phyloP scores from a whole-genome alignment of 2,797 vertebrate species.

The Paguma larvata region DNA sequence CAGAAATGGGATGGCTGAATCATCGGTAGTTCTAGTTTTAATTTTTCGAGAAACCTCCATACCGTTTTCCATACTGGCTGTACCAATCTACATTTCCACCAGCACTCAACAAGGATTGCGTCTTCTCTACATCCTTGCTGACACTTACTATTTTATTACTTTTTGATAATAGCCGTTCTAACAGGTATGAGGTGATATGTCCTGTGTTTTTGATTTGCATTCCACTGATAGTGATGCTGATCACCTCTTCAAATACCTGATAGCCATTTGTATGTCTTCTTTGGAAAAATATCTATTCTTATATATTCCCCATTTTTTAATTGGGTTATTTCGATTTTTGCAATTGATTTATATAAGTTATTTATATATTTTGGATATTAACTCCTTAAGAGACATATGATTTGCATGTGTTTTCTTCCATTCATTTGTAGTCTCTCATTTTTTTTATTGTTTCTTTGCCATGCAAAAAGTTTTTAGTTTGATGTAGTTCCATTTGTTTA shows the following conservation, averaged over 20 bases:
- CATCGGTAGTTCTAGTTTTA: not conserved
- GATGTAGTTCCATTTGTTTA: not conserved
- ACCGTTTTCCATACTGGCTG: not conserved
- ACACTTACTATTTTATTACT: not conserved
- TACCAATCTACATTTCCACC: not conserved
- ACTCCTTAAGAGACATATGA: not conserved
- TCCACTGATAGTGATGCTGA: not conserved
- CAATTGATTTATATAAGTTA: not conserved
- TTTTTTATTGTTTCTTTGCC: not conserved
- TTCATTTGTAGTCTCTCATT: not conserved
- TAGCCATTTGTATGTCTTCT: not conserved
- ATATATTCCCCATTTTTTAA: not conserved
- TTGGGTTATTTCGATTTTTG: not conserved
- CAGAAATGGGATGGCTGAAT: not conserved
- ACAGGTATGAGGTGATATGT: not conserved
- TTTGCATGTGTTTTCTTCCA: not conserved
- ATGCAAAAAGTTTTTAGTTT: not conserved
- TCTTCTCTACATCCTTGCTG: not conserved
- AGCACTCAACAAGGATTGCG: not conserved
- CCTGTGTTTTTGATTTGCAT: not conserved
- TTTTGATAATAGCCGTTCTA: not conserved
- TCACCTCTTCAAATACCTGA: not conserved
- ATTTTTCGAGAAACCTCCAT: not conserved
- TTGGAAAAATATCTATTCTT: not conserved
- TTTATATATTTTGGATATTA: not conserved